Base-by-base conservation (phyloP, 37 sponge, comb jelly and placozoan genomes). In the Haliclona indistincta region DNA sequence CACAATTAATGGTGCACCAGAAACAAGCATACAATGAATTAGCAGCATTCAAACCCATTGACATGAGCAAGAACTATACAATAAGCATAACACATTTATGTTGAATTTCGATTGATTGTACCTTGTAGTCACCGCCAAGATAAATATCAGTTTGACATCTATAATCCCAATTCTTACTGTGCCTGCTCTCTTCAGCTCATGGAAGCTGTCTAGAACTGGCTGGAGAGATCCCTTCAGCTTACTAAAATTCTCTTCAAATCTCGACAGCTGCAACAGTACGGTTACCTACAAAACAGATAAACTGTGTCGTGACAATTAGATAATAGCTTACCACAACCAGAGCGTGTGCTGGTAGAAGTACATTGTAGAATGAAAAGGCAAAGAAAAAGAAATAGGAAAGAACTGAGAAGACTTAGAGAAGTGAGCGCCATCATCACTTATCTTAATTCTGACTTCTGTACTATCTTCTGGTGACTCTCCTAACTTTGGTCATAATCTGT, bases 41-140 rank as follows among this genome's bases (percentile, higher is more conserved):
- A 25, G 60, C 60, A n/a, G 60, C 60, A 20, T 58, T 58, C 7
- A 58, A 25, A 25, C 60, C 60, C 60, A 58, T 58, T n/a, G n/a
- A 6, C n/a, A 58, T 25, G 13, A 58, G 25, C 7, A n/a, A 26
- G n/a, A 58, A 58, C 60, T 58, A 58, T n/a, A 58, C 6, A 25
- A 25, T 25, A n/a, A 25, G n/a, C 6, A 25, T 20, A 58, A n/a
- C 26, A n/a, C 11, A 17, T n/a, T 20, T 25, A n/a, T 8, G 13
- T 7, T 25, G 22, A 25, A 20, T 25, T 7, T n/a, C 7, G 6
- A n/a, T n/a, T n/a, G n/a, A n/a, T 8, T 43, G 28, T 68, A 68
- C 69, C 44, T 68, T 68, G 43, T 42, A 41, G 35, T 68, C 69
- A 36, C 44, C 19, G 17, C 69, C 69, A 41, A 68, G 35, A 41